phyloP scores from a whole-genome alignment of 2,888 invertebrate genomes.

The Dynastes grantii region DNA sequence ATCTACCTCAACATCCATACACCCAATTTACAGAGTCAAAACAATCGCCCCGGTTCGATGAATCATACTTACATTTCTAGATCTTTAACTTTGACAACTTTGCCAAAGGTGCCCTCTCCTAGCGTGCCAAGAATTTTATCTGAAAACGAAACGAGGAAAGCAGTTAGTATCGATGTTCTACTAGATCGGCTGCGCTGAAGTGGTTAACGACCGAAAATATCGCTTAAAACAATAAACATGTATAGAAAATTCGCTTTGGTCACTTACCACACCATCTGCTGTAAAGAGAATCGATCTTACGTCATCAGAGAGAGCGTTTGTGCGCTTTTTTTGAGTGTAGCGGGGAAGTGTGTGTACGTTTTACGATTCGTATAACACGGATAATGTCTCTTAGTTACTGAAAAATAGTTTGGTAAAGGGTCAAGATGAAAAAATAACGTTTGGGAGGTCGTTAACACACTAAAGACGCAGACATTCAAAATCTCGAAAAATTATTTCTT shows the following conservation, averaged over 20 bases:
- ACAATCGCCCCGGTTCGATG: not conserved
- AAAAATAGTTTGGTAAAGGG: constrained; percentile 25
- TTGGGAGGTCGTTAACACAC: constrained; percentile 27
- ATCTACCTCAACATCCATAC: too few relatives aligned
- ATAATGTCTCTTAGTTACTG: constrained; percentile 22
- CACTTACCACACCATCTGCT: constrained; percentile 34
- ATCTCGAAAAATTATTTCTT: not conserved
- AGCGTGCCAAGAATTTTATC: constrained; percentile 99
- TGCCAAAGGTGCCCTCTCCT: constrained; percentile 99
- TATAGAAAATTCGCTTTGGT: constrained; percentile 1
- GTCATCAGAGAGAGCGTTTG: not conserved
- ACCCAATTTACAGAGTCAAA: too few relatives aligned
- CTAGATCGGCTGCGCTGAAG: constrained; percentile 14
- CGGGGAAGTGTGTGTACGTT: not conserved
- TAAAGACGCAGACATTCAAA: constrained; percentile 5
- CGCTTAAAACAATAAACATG: constrained; percentile 12
- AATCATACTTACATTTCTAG: constrained; percentile 86
- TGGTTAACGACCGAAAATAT: constrained; percentile 37
- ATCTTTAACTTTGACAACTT: constrained; percentile 99
- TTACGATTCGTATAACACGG: too few relatives aligned
- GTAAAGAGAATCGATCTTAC: constrained; percentile 3
- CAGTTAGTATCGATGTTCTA: constrained; percentile 45
- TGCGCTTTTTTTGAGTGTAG: not conserved
- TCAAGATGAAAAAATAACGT: constrained; percentile 1
- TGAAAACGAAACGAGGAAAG: constrained; percentile 79